Conservation (phyloP, 2,888 invertebrate genomes). For the Phyllotreta striolata region DNA sequence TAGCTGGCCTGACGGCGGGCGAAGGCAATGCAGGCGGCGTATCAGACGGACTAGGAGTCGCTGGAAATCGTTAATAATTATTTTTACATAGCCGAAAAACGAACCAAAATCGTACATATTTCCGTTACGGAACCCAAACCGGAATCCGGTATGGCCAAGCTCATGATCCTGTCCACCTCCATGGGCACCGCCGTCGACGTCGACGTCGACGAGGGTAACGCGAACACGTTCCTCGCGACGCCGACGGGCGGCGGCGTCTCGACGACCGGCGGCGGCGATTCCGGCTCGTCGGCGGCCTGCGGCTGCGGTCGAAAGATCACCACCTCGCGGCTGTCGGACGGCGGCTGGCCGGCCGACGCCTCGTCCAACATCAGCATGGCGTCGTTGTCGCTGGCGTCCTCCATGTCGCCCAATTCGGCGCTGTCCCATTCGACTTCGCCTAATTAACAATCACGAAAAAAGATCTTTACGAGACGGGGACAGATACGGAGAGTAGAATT, state of each 20-base stretch:
- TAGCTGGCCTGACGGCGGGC: constrained; percentile 51
- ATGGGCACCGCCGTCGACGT: constrained; percentile 38
- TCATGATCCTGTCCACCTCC: constrained; percentile 46
- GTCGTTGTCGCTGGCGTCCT: constrained; percentile 43
- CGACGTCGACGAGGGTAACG: constrained; percentile 44
- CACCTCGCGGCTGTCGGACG: constrained; percentile 40
- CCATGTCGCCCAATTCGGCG: constrained; percentile 66
- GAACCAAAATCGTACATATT: constrained; percentile 15
- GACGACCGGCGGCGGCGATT: constrained; percentile 25
- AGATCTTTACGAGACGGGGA: no score
- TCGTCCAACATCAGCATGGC: constrained; percentile 44
- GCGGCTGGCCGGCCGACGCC: constrained; percentile 31
- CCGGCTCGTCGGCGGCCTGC: constrained; percentile 23
- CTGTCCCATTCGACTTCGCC: constrained; percentile 81
- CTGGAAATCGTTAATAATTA: constrained; percentile 24
- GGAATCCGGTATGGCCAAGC: constrained; percentile 47
- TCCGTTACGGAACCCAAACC: constrained; percentile 19
- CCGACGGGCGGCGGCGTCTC: constrained; percentile 32
- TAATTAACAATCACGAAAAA: no score
- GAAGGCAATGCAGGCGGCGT: constrained; percentile 46
- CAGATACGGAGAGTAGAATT: no score
- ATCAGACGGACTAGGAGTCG: constrained; percentile 37
- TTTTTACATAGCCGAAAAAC: neutral
- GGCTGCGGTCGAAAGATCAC: constrained; percentile 42
- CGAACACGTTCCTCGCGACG: constrained; percentile 34